phyloP scores from a whole-genome alignment of 2,113 vertebrate species.

The Oreotrochilus melanogaster region DNA sequence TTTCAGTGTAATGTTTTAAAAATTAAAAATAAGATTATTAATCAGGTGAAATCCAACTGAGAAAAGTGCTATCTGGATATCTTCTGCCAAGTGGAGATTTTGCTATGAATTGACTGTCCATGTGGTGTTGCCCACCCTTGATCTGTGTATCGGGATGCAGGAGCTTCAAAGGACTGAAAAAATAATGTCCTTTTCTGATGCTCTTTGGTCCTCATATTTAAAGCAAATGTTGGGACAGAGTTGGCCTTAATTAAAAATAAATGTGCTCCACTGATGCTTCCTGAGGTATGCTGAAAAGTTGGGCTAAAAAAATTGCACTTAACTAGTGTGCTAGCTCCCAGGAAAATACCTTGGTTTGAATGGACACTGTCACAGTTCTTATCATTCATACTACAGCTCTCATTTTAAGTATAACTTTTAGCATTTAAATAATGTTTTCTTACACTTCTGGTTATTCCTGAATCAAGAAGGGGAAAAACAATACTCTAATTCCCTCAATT shows the following conservation, averaged over 20 bases:
- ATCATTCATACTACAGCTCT: not conserved
- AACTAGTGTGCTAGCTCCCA: not conserved
- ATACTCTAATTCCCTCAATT: not conserved
- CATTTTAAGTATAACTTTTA: not conserved
- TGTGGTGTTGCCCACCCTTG: constrained; percentile 9
- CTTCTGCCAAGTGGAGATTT: constrained; percentile 11
- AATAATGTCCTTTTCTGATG: constrained; percentile 55
- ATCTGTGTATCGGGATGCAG: constrained; percentile 21
- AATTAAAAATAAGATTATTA: constrained; percentile 62
- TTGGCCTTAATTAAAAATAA: constrained; percentile 62
- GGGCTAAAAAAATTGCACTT: not conserved
- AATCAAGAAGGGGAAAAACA: not conserved
- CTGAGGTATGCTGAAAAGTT: constrained; percentile 30
- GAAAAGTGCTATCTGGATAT: constrained; percentile 19
- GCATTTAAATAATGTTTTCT: not conserved
- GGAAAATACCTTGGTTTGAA: constrained; percentile 29
- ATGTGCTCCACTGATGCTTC: constrained; percentile 59
- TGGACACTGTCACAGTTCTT: not conserved
- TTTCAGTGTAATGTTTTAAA: constrained; percentile 44
- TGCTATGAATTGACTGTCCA: not conserved
- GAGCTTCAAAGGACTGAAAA: constrained; percentile 57
- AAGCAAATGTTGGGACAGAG: constrained; percentile 64
- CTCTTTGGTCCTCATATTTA: constrained; percentile 70
- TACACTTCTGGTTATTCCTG: not conserved
- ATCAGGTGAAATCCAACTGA: constrained; percentile 61